Evolutionary conservation across 2,113 vertebrate species (phyloP).

Genomic region (Seriola rivoliana): DNA sequence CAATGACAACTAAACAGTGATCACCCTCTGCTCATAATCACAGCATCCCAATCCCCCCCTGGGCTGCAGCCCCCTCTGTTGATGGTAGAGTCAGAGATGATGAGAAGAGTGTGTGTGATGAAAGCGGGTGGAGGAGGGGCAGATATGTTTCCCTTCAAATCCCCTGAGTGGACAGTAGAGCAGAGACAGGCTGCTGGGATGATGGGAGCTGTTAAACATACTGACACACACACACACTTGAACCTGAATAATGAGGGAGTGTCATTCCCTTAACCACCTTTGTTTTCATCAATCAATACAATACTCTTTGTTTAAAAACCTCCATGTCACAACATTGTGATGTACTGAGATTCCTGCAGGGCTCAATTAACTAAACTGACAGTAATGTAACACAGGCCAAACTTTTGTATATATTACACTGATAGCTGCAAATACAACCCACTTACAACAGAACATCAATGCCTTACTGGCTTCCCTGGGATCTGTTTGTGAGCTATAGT

Average conservation of each 20-base stretch:
- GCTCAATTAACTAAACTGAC: constrained; percentile 2
- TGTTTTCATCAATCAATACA: not conserved
- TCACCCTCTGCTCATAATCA: constrained; percentile 10
- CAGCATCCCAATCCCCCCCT: not conserved
- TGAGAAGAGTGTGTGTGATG: constrained; percentile 35
- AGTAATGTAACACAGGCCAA: constrained; percentile 11
- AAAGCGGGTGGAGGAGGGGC: constrained; percentile 52
- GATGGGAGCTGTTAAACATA: not conserved
- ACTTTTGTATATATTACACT: constrained; percentile 26
- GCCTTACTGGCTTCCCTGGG: not conserved
- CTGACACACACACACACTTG: not conserved
- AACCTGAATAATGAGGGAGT: not conserved
- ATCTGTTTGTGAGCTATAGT: constrained; percentile 19
- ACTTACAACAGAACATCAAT: constrained; percentile 26
- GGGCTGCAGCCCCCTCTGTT: not conserved
- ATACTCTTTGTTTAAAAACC: constrained; percentile 24
- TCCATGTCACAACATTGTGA: constrained; percentile 6
- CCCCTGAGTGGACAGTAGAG: constrained; percentile 11
- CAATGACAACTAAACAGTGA: not conserved
- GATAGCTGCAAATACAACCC: constrained; percentile 7
- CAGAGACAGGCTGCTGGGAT: not conserved
- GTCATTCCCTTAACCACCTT: not conserved
- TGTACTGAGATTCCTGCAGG: constrained; percentile 22
- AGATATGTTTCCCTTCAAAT: constrained; percentile 35
- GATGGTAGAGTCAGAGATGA: constrained; percentile 27